Base-by-base conservation (phyloP, 2,888 invertebrate species). In the Cephus runcator region DNA sequence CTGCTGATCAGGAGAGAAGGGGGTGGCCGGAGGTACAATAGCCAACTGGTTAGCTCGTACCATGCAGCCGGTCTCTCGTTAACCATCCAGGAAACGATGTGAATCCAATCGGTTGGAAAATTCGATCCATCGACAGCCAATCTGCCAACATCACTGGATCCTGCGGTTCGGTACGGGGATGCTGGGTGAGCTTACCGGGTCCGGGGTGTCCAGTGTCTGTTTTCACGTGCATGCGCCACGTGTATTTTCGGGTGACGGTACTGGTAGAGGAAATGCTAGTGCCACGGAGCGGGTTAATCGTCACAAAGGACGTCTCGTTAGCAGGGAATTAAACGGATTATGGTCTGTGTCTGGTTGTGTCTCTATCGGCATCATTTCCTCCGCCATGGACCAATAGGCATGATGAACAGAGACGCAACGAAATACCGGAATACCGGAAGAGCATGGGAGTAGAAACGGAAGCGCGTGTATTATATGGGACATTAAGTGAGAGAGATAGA, bases 291-390 rank as follows among this genome's bases (percentile, higher is more conserved):
- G 79, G 79, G 85, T 85, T 86, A 86, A 86, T 86, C 86, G 84
- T 83, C 83, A 86, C 85, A 86, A 87, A 87, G 85, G 87, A 85
- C 79, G 85, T 87, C 89, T 88, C 88, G 88, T 89, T 89, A 88
- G 86, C 81, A 83, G 81, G 82, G 86, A 87, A 88, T 89, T 88
- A 88, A 89, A 87, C 85, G 86, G 88, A 89, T 89, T 88, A 88
- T 84, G 83, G 83, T 84, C 82, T 82, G 81, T 78, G 83, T 80
- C 80, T 81, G 56, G 23, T 56, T 56, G 56, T 23, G 56, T 56
- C 56, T 56, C 56, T 56, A 56, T 56, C 56, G 9, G 23, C 56
- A 23, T 56, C 23, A 56, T 23, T 9, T 77, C 77, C 78, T 77
- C 80, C 34, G 31, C 73, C 35, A 69, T 56, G 56, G 56, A 56